Evolutionary conservation across 1,140 invertebrate genomes (phyloP).

Genomic region (Macrobrachium rosenbergii): DNA sequence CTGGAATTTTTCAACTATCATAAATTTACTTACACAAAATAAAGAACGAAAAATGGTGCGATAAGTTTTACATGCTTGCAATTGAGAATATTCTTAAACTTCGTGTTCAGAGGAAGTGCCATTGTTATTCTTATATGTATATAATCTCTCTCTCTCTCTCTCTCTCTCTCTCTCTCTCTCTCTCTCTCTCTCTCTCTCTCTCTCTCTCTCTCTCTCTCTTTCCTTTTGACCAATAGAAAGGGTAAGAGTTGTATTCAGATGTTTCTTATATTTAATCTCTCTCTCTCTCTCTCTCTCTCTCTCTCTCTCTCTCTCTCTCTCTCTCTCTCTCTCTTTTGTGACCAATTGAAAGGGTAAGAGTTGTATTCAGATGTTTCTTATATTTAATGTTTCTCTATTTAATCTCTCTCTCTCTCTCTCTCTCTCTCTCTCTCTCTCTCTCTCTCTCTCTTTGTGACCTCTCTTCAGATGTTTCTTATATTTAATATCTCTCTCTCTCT

Average conservation of each 20-base stretch:
- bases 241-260: not conserved
- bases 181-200: not conserved
- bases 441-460: not conserved
- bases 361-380: no score
- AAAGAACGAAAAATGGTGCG: no score
- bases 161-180: not conserved
- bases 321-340: conserved; percentile 1
- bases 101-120: no score
- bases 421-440: conserved; percentile 17
- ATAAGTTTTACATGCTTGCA: no score
- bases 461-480: not conserved
- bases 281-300: not conserved
- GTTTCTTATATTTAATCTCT: not conserved
- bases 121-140: no score
- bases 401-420: conserved; percentile 2
- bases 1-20: no score
- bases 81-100: no score
- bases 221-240: not conserved
- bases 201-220: not conserved
- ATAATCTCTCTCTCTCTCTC: not conserved
- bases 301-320: conserved; percentile 4
- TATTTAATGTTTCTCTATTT: no score
- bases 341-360: not conserved
- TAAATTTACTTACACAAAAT: no score
- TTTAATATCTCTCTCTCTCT: not conserved